Evolutionary conservation across 2,113 vertebrate genomes (phyloP), one percentile per base, ranked within the genome.

Genomic region (Carassius auratus): DNA sequence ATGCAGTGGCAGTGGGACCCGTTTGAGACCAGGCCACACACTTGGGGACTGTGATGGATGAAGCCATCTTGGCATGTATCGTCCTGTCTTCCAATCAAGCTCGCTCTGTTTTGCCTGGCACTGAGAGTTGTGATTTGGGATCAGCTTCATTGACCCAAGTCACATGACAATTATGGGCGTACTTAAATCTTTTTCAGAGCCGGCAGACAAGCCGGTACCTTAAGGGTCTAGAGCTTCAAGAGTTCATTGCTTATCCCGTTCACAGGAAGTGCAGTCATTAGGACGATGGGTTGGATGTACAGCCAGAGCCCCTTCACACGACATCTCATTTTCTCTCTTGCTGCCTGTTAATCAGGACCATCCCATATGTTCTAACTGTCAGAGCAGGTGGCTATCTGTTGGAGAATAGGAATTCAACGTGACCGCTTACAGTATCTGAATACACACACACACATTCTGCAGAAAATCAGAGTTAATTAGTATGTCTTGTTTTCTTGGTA

Each of bases 351-450:
- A 75, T 88, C 66, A 85, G 85, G 83, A 88, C 71, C 59, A 71
- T 10, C 87, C 89, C 89, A 89, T 89, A 89, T 89, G 89, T 62
- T 89, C 45, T 2, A 83, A 66, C 86, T 86, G 81, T 85, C 59
- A 62, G 88, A 88, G 83, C 89, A 89, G 86, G 89, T 89, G 88
- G 88, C 84, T 82, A 73, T 86, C 86, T 69, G 86, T 74, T 86
- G 85, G 86, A 83, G 76, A 64, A 87, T 52, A 82, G 88, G 86
- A 84, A 84, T 85, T 86, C 81, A 84, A 26, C 48, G 21, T 82
- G 85, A 84, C 77, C 59, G 38, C 55, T 83, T 66, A 64, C 81
- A 74, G 45, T 77, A 79, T 62, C 62, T 36, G 14, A n/a, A n/a
- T n/a, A n/a, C 50, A 55, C 71, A 74, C 69, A 23, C 26, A 23